Evolutionary conservation across 2,797 vertebrate species (phyloP).

Genomic region (Lutjanus campechanus): DNA sequence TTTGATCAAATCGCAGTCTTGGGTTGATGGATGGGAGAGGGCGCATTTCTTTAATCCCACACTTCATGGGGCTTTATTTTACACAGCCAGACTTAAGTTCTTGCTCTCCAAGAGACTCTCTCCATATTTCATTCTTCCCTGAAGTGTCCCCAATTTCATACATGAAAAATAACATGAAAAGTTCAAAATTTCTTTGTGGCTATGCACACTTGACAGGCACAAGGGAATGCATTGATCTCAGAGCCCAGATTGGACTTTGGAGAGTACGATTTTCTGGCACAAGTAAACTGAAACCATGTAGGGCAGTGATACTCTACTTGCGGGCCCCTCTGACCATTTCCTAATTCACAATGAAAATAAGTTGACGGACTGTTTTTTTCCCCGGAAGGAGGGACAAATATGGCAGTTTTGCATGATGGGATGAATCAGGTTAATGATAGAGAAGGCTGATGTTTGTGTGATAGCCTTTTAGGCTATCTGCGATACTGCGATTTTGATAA

Average conservation of each 20-base stretch:
- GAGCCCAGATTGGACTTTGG: constrained; percentile 2
- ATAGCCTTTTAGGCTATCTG: no score
- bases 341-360: no score
- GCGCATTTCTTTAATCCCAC: constrained; percentile 39
- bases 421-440: no score
- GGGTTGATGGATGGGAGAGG: constrained; percentile 13
- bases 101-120: constrained; percentile 15
- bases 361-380: no score
- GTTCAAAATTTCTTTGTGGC: not conserved
- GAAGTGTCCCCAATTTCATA: constrained; percentile 1
- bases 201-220: constrained; percentile 4
- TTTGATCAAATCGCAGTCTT: constrained; percentile 42
- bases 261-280: constrained; percentile 11
- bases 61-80: constrained; percentile 50
- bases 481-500: no score
- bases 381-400: no score
- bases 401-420: no score
- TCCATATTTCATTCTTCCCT: constrained; percentile 15
- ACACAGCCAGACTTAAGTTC: constrained; percentile 27
- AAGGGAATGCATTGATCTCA: constrained; percentile 6
- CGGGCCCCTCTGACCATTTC: no score
- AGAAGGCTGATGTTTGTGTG: no score
- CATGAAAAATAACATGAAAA: constrained; percentile 17
- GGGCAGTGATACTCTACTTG: not conserved
- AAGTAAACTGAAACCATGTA: constrained; percentile 16